Percentiles rank a stretch among this genome's conserved stretches.
Evolutionary conservation across 2,888 invertebrate genomes (phyloP).

Genomic region (Thecophora atra): DNA sequence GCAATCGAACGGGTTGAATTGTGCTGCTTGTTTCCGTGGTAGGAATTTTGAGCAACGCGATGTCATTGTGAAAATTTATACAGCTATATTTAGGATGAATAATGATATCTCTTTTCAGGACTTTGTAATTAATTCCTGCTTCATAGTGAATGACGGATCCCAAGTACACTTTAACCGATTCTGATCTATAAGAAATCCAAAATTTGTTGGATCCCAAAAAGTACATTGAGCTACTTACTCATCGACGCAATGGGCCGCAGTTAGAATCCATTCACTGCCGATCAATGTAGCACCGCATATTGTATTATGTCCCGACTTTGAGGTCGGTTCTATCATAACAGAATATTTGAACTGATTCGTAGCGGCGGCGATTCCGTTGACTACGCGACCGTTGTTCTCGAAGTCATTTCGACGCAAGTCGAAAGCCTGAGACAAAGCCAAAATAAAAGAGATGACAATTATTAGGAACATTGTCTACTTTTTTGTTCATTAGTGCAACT

Average conservation of each 20-base stretch:
- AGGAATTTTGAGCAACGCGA: neutral
- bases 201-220: neutral
- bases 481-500: neutral
- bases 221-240: slow-evolving; percentile 34
- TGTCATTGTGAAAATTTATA: neutral
- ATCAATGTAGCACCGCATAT: slow-evolving; percentile 48
- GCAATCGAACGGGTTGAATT: neutral
- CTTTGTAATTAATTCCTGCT: neutral
- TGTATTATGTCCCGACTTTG: neutral
- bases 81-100: neutral
- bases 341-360: neutral
- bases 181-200: neutral
- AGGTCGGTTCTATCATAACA: neutral
- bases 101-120: neutral
- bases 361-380: neutral
- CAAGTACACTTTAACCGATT: neutral
- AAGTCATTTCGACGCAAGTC: neutral
- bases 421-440: neutral
- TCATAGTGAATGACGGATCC: neutral
- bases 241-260: slow-evolving; percentile 49
- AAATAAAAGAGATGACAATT: neutral
- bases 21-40: neutral
- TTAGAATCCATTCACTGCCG: slow-evolving; percentile 42
- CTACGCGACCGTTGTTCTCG: neutral
- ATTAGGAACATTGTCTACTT: neutral